Base-by-base conservation (phyloP, 2,113 vertebrate genomes). In the Macroglossus sobrinus region DNA sequence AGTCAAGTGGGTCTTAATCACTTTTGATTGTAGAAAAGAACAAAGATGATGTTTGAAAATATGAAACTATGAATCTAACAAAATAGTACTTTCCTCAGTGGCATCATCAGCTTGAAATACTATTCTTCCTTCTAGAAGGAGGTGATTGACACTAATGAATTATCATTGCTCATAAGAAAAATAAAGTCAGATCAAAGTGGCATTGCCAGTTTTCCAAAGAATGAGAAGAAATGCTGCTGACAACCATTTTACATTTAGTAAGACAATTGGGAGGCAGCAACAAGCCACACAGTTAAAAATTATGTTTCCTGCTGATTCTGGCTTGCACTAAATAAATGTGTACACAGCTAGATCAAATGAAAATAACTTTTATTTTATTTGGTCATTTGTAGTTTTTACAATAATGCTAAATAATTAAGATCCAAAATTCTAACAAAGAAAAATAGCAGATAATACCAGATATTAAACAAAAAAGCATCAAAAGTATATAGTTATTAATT, bases 11-110 rank as follows among this genome's bases (percentile, higher is more conserved):
- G 24, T 91, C 38, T 68, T 21, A 33, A 71, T 94, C 47, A 84
- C 22, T 55, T 76, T 24, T 89, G 35, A 85, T n/a, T 81, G 4
- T 85, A 61, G 12, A 79, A 92, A 71, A 92, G 47, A 93, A 84
- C 2, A 45, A 84, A 55, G 47, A 26, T 68, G 50, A 94, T 59
- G 78, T 66, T 81, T 96, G 89, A 97, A 97, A 96, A 91, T 95
- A 93, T 5, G 64, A 89, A 98, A 96, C 47, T 95, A 88, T 28
- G 76, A 92, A 97, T 72, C 53, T 68, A 97, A 93, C 40, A 92
- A 71, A 57, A 84, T 40, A 30, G 40, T 91, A 53, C 66, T 59
- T n/a, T 63, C 35, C 57, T 18, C 69, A 43, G 40, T 78, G 47
- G 40, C 12, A 84, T 47, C 28, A 66, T 61, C 69, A 81, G 33